phyloP scores from a whole-genome alignment of 2,797 vertebrate species.

The Chelidonichthys spinosus region DNA sequence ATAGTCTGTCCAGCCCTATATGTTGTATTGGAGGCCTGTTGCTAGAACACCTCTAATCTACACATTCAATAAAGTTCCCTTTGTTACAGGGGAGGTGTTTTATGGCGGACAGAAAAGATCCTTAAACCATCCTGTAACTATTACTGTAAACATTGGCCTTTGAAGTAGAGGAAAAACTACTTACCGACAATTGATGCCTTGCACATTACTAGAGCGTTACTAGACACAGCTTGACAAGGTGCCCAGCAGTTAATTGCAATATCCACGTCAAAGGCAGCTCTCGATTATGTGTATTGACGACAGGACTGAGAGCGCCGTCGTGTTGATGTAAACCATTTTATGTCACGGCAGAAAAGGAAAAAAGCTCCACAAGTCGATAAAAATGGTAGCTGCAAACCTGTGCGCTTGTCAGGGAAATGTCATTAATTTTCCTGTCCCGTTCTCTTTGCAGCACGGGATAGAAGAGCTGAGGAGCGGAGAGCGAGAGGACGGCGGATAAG shows the following conservation, averaged over 20 bases:
- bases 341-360: conserved; percentile 61
- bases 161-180: conserved; percentile 41
- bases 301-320: conserved; percentile 63
- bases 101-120: background rate
- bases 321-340: conserved; percentile 78
- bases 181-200: conserved; percentile 32
- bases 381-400: conserved; percentile 62
- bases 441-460: conserved; percentile 77
- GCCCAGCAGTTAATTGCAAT: conserved; percentile 58
- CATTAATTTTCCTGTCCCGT: conserved; percentile 79
- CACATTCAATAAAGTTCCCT: no score
- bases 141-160: conserved; percentile 32
- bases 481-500: conserved; percentile 71
- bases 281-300: conserved; percentile 73
- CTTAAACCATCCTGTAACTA: background rate
- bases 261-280: conserved; percentile 45
- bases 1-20: background rate
- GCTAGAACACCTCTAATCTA: no score
- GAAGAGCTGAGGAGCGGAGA: conserved; percentile 67
- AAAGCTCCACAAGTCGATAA: conserved; percentile 72
- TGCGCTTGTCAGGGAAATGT: conserved; percentile 61
- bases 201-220: conserved; percentile 51
- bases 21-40: no score
- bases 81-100: background rate
- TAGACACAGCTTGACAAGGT: conserved; percentile 57